Base-by-base conservation (phyloP, 2,888 invertebrate species). In the Gryllus longicercus region DNA sequence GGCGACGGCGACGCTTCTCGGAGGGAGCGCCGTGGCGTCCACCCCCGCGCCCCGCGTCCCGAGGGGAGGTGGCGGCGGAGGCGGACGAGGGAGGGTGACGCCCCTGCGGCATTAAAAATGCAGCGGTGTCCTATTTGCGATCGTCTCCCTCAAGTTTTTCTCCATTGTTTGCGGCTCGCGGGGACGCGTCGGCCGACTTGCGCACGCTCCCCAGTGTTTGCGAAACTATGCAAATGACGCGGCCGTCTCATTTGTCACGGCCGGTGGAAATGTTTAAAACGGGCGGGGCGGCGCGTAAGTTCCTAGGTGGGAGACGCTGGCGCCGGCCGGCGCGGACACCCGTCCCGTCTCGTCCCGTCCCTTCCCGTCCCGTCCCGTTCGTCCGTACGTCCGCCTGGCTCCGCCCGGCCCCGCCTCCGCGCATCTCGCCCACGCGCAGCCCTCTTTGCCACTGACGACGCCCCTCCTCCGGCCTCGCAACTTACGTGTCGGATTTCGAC, bases 111-210 rank as follows among this genome's bases (percentile, higher is more conserved):
- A 63, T 63, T 63, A 63, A 63, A 63, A 63, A 63, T 63, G 63
- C 63, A 63, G n/a, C 63, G 63, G n/a, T 63, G 63, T 63, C 63
- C 63, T 63, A 63, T 63, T 63, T 63, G 63, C 63, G 63, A 63
- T 63, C 63, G 63, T 63, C 63, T 63, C 63, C 63, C 63, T 18
- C 16, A 63, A 63, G 63, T 63, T 63, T 63, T 18, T 63, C 63
- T 63, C 63, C 63, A 63, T 63, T 63, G 63, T 63, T 63, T 63
- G 63, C 63, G 63, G n/a, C 16, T n/a, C 16, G n/a, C 63, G 63
- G 63, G 16, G 63, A 14, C 63, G 16, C n/a, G 16, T 63, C 63
- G 14, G 16, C 63, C 63, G 63, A 63, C 63, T 63, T 63, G 63
- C 63, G 63, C 14, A 63, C 63, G 14, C 63, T 63, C 63, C 16